Evolutionary conservation across 37 sponge, comb jelly and placozoan genomes (phyloP).

Genomic region (Axinella damicornis): DNA sequence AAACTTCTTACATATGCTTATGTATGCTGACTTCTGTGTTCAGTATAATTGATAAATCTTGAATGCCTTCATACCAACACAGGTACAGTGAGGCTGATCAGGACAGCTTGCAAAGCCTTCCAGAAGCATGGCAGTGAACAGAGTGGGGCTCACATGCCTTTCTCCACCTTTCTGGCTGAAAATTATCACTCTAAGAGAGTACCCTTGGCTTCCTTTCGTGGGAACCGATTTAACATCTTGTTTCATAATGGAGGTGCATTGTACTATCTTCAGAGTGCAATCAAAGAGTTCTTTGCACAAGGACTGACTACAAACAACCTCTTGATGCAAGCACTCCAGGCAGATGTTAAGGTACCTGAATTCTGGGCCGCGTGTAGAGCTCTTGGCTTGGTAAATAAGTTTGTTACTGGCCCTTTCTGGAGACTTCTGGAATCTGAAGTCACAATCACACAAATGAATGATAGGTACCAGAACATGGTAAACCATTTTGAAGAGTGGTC

Average conservation of each 20-base stretch:
- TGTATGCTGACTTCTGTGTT: no score
- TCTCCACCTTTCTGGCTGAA: no score
- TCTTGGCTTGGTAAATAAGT: conserved; percentile 30
- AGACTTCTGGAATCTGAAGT: conserved; percentile 1
- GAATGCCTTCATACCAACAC: no score
- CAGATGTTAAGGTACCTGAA: conserved; percentile 3
- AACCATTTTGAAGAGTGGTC: conserved; percentile 31
- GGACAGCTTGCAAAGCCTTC: conserved; percentile 40
- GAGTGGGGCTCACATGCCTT: neutral
- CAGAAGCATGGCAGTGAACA: conserved; percentile 9
- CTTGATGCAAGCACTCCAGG: conserved; percentile 22
- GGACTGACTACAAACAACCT: neutral
- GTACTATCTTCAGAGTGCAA: neutral
- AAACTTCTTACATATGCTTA: no score
- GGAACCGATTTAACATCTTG: conserved; percentile 53
- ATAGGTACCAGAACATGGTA: conserved; percentile 3
- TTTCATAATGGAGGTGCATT: conserved; percentile 56
- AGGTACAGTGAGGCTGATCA: conserved; percentile 16
- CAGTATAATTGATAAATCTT: no score
- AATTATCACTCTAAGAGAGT: no score
- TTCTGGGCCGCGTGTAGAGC: conserved; percentile 16
- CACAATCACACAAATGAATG: conserved; percentile 29
- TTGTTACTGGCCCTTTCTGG: conserved; percentile 45
- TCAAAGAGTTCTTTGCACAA: neutral
- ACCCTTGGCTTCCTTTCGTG: conserved; percentile 32